Percentiles rank a stretch among this genome's conserved stretches.
Conservation (phyloP, 2,113 vertebrate species). For the Cryptotis parvus region DNA sequence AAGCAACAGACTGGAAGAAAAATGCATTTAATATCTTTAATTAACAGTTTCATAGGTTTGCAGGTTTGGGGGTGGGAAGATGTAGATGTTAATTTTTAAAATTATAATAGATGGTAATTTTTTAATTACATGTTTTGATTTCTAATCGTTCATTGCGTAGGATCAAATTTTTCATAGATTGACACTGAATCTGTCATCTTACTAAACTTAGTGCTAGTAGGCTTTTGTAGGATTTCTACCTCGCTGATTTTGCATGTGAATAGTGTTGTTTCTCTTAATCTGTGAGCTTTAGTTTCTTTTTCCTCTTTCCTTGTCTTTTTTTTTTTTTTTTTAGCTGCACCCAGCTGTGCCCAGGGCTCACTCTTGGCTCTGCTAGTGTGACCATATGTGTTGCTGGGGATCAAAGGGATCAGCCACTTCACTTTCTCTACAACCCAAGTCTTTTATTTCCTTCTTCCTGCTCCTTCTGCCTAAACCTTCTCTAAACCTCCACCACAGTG, state of each 20-base stretch:
- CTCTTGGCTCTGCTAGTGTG: too few species aligned
- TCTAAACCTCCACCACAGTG: background rate
- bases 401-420: too few species aligned
- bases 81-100: too few species aligned
- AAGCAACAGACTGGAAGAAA: constrained; percentile 16
- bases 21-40: constrained; percentile 4
- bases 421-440: too few species aligned
- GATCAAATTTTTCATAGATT: background rate
- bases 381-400: too few species aligned
- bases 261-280: constrained; percentile 8
- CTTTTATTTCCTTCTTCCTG: background rate
- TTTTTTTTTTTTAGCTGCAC: too few species aligned
- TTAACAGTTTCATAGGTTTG: background rate
- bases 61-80: too few species aligned
- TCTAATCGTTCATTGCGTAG: constrained; percentile 21
- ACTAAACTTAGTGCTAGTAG: constrained; percentile 30
- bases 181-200: background rate
- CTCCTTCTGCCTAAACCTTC: background rate
- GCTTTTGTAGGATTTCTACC: background rate
- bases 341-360: too few species aligned
- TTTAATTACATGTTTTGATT: background rate
- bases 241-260: background rate
- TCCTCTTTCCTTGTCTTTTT: too few species aligned
- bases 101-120: background rate
- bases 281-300: background rate